These are phyloP conservation scores for Crenuchus spilurus DNA, from an alignment of 2,797 vertebrate genomes.

Conservation along the genomic window DNA sequence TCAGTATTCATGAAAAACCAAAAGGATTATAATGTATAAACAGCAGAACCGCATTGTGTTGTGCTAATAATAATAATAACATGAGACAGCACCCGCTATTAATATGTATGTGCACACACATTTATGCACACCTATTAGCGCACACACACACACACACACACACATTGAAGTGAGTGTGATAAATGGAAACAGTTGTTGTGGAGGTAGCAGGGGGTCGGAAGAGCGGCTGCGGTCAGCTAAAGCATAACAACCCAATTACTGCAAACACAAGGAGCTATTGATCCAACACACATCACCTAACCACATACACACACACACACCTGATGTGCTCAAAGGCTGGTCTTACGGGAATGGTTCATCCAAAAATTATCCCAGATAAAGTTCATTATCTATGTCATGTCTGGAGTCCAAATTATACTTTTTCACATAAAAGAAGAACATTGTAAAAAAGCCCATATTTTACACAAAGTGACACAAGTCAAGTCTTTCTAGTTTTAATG, in stretches of 20 bases:
- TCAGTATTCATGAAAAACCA: background rate
- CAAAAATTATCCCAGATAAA: too few species aligned
- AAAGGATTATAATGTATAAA: background rate
- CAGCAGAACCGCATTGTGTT: background rate
- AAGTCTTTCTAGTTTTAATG: too few species aligned
- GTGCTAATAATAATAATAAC: background rate
- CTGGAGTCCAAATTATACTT: too few species aligned
- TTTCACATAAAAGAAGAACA: too few species aligned
- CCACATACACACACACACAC: conserved; percentile 20
- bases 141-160: background rate
- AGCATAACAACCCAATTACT: conserved; percentile 48
- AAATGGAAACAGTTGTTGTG: conserved; percentile 52
- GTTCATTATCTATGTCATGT: too few species aligned
- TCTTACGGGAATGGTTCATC: too few species aligned
- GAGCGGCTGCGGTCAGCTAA: conserved; percentile 42
- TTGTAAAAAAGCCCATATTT: too few species aligned
- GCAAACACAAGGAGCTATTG: conserved; percentile 53
- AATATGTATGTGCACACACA: background rate
- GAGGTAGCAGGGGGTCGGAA: conserved; percentile 50
- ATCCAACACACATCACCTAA: conserved; percentile 37
- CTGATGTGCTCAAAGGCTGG: background rate
- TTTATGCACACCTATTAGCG: conserved; percentile 11
- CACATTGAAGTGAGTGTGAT: conserved; percentile 19
- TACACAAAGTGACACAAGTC: too few species aligned
- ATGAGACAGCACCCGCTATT: background rate